These are phyloP conservation scores for Eidolon dupreanum DNA, from an alignment of 2,797 vertebrate genomes.

Conservation along the genomic window DNA sequence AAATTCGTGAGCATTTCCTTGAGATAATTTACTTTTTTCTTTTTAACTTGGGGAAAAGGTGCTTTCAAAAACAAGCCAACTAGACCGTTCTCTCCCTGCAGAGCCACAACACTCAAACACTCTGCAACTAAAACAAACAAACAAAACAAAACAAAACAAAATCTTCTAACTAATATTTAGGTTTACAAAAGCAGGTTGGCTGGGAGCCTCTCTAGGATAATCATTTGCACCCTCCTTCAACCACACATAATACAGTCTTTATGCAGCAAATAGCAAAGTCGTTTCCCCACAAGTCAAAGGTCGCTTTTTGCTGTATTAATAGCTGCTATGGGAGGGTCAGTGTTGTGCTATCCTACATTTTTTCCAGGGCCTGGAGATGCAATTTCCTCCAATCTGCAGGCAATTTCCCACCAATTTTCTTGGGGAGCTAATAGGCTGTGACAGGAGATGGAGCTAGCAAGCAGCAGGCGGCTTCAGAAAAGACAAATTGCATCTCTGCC, in stretches of 20 bases:
- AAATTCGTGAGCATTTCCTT: constrained; percentile 43
- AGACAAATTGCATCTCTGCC: constrained; percentile 90
- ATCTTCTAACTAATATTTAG: constrained; percentile 69
- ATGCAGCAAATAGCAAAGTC: constrained; percentile 87
- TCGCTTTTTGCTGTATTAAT: constrained; percentile 89
- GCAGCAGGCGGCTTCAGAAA: constrained; percentile 88
- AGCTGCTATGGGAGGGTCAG: constrained; percentile 88
- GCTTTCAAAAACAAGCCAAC: constrained; percentile 53
- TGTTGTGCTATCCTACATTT: constrained; percentile 89
- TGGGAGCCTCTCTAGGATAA: constrained; percentile 76
- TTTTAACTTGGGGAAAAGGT: constrained; percentile 37
- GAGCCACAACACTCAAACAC: neutral
- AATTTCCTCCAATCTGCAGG: constrained; percentile 92
- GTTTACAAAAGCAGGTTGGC: constrained; percentile 76
- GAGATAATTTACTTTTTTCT: constrained; percentile 48
- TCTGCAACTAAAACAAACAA: constrained; percentile 61
- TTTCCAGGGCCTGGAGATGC: constrained; percentile 88
- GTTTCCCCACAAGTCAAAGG: constrained; percentile 87
- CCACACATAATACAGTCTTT: constrained; percentile 86
- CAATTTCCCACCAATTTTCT: constrained; percentile 92
- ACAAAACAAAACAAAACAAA: constrained; percentile 36
- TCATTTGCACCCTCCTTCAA: constrained; percentile 84
- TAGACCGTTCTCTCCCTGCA: constrained; percentile 1
- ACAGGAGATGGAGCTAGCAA: constrained; percentile 89
- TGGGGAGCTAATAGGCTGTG: constrained; percentile 90